These are phyloP conservation scores for Axinella damicornis DNA, from an alignment of 37 sponge, comb jelly and placozoan genomes.

Conservation along the genomic window DNA sequence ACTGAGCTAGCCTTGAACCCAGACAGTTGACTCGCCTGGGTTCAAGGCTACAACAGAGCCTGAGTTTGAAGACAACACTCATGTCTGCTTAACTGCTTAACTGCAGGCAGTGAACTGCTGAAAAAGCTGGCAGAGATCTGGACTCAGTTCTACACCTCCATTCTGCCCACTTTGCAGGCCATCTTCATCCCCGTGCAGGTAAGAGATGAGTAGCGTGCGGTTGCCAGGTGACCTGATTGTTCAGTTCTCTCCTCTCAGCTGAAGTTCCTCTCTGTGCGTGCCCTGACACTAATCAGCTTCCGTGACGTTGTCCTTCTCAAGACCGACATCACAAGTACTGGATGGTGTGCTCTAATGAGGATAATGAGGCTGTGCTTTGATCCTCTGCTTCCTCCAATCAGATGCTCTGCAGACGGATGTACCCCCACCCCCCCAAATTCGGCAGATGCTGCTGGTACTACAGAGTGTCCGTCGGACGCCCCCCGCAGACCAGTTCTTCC, in stretches of 20 bases:
- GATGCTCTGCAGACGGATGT: slow-evolving; percentile 56
- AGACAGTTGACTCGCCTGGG: no score
- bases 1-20: no score
- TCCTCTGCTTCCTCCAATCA: neutral
- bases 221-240: neutral
- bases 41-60: neutral
- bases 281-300: slow-evolving; percentile 76
- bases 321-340: slow-evolving; percentile 58
- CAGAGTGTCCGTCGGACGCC: slow-evolving; percentile 64
- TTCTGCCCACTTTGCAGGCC: slow-evolving; percentile 84
- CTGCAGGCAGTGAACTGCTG: slow-evolving; percentile 52
- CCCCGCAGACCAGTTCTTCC: slow-evolving; percentile 36
- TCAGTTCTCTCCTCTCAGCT: slow-evolving; percentile 17
- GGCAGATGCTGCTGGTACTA: slow-evolving; percentile 87
- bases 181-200: slow-evolving; percentile 78
- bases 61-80: neutral
- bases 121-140: slow-evolving; percentile 72
- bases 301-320: slow-evolving; percentile 77
- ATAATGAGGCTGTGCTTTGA: neutral
- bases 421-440: slow-evolving; percentile 53
- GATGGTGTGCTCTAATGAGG: no score
- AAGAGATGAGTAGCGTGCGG: neutral
- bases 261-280: slow-evolving; percentile 55
- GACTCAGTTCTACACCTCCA: slow-evolving; percentile 82
- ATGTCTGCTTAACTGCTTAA: neutral